Evolutionary conservation across 35 echinoderm and acorn worm genomes (phyloP), one percentile per base, ranked within the genome.

Genomic region (Strongylocentrotus purpuratus): DNA sequence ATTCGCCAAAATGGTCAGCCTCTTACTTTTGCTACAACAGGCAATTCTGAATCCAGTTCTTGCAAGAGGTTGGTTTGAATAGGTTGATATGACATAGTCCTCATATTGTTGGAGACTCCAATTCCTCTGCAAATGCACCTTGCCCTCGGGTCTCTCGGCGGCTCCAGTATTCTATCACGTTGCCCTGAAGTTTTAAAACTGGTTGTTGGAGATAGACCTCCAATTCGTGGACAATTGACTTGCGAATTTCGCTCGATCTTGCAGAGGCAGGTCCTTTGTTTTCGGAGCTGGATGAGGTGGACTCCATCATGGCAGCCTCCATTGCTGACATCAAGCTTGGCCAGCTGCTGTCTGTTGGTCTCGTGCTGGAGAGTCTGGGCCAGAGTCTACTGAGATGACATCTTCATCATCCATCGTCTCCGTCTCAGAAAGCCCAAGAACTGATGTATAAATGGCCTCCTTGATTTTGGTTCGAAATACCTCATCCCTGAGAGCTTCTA

Each of bases 191-290:
- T 46, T 89, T 89, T 41, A 41, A 15, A 46, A 89, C 87, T 41
- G 87, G 87, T 20, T 89, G 87, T 10, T 33, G 45, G 45, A 89
- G 87, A 89, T 89, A 89, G 45, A 89, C 33, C 15, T 33, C 87
- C 87, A 89, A 33, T 33, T 89, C 32, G 4, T 46, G 32, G 65
- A 18, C 20, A 28, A 41, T 41, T 32, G 45, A 41, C 45, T 89
- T 46, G 12, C 14, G 2, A 17, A 46, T 31, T 11, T 33, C 87
- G 33, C 87, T 33, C 4, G 31, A 14, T 35, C n/a, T 11, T 86
- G n/a, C 31, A 32, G 86, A 20, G 87, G 32, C 20, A 5, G 9
- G 28, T 4, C 4, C 45, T 35, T 46, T 18, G 13, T 46, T 28
- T 20, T 88, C 87, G 13, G 87, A 88, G 31, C 17, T 28, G 12